phyloP scores from a whole-genome alignment of 2,888 invertebrate species.

The Electrophaes corylata region DNA sequence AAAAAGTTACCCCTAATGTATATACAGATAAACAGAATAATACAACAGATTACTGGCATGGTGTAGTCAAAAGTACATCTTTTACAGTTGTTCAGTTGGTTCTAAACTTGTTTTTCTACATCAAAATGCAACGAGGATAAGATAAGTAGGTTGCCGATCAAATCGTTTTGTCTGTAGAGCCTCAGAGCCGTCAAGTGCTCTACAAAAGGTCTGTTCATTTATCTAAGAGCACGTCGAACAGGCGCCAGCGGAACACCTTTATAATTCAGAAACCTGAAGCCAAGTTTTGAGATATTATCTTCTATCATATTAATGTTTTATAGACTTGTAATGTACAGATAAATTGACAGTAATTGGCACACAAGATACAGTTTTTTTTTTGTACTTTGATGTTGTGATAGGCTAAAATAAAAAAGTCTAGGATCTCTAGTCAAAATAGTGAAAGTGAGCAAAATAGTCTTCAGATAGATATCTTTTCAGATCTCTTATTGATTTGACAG shows the following conservation, averaged over 20 bases:
- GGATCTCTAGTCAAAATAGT: too few relatives aligned
- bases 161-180: constrained; percentile 11
- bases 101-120: not conserved
- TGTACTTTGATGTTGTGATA: too few relatives aligned
- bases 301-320: constrained; percentile 51
- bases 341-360: not conserved
- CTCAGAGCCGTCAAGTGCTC: constrained; percentile 43
- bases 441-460: too few relatives aligned
- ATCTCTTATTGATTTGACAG: too few relatives aligned
- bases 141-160: not conserved
- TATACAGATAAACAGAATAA: too few relatives aligned
- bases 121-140: not conserved
- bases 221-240: constrained; percentile 68
- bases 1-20: too few relatives aligned
- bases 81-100: too few relatives aligned
- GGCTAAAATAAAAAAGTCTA: too few relatives aligned
- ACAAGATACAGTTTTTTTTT: too few relatives aligned
- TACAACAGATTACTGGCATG: too few relatives aligned
- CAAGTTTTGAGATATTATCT: constrained; percentile 47
- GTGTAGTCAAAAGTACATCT: too few relatives aligned
- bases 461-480: too few relatives aligned
- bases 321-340: constrained; percentile 9
- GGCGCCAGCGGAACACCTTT: constrained; percentile 43
- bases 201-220: constrained; percentile 64
- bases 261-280: constrained; percentile 61